Base-by-base conservation (phyloP, 2,797 vertebrate genomes). In the Pseudomugil gertrudae region DNA sequence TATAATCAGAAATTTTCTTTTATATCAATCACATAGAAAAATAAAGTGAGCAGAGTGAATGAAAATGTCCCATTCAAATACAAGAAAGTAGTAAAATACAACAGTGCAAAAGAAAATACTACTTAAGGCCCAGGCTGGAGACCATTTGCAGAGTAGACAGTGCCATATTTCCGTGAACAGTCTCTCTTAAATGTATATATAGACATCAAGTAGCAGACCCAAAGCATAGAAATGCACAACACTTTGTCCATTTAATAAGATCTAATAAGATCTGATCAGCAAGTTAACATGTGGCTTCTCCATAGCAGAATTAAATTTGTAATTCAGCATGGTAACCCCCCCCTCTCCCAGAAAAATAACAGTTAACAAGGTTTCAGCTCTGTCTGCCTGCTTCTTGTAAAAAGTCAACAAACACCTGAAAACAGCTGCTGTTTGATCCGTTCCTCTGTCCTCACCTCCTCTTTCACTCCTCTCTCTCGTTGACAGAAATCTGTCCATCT, bases 391-490 rank as follows among this genome's bases (percentile, higher is more conserved):
- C 58, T 60, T 53, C 32, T 56, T 54, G 24, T 68, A 57, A 54
- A 38, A 54, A 68, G 78, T 93, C 89, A 94, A 84, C 93, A 93
- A 19, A 94, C 91, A 0, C 93, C 92, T 0, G 93, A 94, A 82
- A 93, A 94, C 60, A 93, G 87, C 79, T 90, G 86, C 35, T 75
- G 78, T 71, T 79, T 90, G 80, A 90, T 87, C 26, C 77, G 58
- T 71, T 92, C 85, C 2, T 91, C 89, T 4, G 21, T 66, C 73
- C 78, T 86, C 56, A 53, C 50, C 36, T 83, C 85, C 63, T 74
- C 81, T n/a, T 75, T 87, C 36, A 82, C 53, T 40, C 66, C 64
- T 0, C 66, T 79, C 21, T 69, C 60, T 30, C 80, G 76, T 33
- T 71, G 80, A 72, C 83, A 89, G 63, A 86, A 84, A 50, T 89